Base-by-base conservation (phyloP, 2,797 vertebrate species). In the Tamandua tetradactyla region DNA sequence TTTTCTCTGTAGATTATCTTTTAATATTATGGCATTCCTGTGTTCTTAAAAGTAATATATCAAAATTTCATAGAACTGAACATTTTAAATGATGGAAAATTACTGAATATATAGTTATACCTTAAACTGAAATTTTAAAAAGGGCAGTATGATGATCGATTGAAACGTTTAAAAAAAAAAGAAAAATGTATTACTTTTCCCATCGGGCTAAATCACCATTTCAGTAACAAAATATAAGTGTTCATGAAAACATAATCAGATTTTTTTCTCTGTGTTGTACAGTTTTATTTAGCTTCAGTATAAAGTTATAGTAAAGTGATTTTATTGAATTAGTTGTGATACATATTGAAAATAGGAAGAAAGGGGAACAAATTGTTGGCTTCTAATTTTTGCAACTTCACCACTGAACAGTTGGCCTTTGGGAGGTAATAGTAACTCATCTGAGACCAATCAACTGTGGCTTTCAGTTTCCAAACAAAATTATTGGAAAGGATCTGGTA, bases 321-420 rank as follows among this genome's bases (percentile, higher is more conserved):
- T 74, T n/a, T 44, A 59, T 15, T 76, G 25, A 92, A 18, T 40
- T 17, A 44, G 18, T 83, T 12, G 2, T 69, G 20, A 49, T 59
- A 68, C 25, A 80, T 42, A 49, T 4, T 71, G 18, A 44, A 92
- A 74, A 71, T 6, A 75, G n/a, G 18, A 62, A 93, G 47, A 42
- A 75, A 92, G 86, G 7, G 17, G 42, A 30, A 59, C 18, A 84
- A 66, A 85, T 76, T 64, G 27, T 82, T 44, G 15, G 4, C 22
- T 69, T 87, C 93, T 80, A 40, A 85, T 93, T 86, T 92, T 30
- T 95, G 9, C 64, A 52, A 90, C 47, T 71, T 14, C 10, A 88
- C 2, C 11, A 47, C 15, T 72, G 2, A 78, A 84, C 62, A 40
- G 32, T 64, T 61, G 40, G 44, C 22, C 22, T 66, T 87, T 66